phyloP scores from a whole-genome alignment of 2,113 vertebrate genomes.

The Anseranas semipalmata region DNA sequence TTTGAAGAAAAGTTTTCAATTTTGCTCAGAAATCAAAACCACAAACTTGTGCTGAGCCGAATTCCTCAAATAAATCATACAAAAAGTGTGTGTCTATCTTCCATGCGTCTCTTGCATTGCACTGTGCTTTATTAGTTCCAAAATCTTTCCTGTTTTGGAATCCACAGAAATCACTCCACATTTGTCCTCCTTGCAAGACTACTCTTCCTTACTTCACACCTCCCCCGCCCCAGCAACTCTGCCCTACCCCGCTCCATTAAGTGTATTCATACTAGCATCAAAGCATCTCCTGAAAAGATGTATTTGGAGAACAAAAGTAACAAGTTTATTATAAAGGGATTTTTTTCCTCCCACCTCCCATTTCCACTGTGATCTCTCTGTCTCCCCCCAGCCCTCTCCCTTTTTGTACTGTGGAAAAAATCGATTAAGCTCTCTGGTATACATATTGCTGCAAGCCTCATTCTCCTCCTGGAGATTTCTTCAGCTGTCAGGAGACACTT shows the following conservation, averaged over 20 bases:
- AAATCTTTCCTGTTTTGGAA: not conserved
- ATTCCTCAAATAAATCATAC: not conserved
- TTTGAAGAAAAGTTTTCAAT: not conserved
- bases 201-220: constrained; percentile 1
- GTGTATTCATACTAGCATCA: constrained; percentile 55
- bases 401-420: constrained; percentile 72
- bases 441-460: constrained; percentile 34
- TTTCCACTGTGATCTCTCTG: not conserved
- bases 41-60: not conserved
- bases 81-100: not conserved
- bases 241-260: constrained; percentile 12
- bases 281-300: constrained; percentile 55
- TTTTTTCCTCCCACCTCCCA: not conserved
- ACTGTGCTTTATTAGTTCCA: not conserved
- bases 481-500: constrained; percentile 75
- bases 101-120: not conserved
- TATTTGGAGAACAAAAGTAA: constrained; percentile 59
- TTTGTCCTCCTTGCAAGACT: constrained; percentile 30
- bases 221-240: not conserved
- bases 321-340: constrained; percentile 69
- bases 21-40: not conserved
- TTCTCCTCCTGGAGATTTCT: constrained; percentile 62
- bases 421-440: constrained; percentile 58
- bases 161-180: constrained; percentile 25
- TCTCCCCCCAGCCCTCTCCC: not conserved